A percentile compares a stretch with the other conserved stretches of the same genome.
Evolutionary conservation across 1,140 invertebrate species (phyloP).

Genomic region (Meteorus sp.): DNA sequence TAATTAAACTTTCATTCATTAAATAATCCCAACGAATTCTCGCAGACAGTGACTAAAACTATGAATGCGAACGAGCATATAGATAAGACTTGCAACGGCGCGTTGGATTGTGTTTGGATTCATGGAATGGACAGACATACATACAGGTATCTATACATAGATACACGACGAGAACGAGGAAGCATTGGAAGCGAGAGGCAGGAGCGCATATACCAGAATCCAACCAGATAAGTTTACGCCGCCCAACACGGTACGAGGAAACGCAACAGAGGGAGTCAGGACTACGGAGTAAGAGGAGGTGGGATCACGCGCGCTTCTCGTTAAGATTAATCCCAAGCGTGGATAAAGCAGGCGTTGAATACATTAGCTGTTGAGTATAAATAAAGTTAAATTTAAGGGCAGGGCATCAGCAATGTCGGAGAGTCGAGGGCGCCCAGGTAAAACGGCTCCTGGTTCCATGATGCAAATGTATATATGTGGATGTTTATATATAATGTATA

Average conservation of each 20-base stretch:
- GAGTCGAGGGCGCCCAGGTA: conserved; percentile 38
- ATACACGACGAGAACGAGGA: neutral
- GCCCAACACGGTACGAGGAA: too few relatives aligned
- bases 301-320: conserved; percentile 24
- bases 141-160: neutral
- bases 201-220: too few relatives aligned
- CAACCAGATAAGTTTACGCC: conserved; percentile 25
- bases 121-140: neutral
- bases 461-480: too few relatives aligned
- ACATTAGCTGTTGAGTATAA: conserved; percentile 52
- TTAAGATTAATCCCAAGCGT: conserved; percentile 33
- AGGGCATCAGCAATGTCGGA: conserved; percentile 29
- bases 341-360: conserved; percentile 46
- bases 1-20: too few relatives aligned
- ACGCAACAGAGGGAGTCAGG: too few relatives aligned
- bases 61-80: too few relatives aligned
- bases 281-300: neutral
- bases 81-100: neutral
- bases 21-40: too few relatives aligned
- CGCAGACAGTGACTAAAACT: too few relatives aligned
- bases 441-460: conserved; percentile 24
- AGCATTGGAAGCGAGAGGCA: neutral
- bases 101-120: neutral
- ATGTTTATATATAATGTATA: too few relatives aligned
- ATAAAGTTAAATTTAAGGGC: conserved; percentile 59